A percentile compares a stretch with the other conserved stretches of the same genome.
phyloP scores from a whole-genome alignment of 2,113 vertebrate species.

The Gavia stellata region DNA sequence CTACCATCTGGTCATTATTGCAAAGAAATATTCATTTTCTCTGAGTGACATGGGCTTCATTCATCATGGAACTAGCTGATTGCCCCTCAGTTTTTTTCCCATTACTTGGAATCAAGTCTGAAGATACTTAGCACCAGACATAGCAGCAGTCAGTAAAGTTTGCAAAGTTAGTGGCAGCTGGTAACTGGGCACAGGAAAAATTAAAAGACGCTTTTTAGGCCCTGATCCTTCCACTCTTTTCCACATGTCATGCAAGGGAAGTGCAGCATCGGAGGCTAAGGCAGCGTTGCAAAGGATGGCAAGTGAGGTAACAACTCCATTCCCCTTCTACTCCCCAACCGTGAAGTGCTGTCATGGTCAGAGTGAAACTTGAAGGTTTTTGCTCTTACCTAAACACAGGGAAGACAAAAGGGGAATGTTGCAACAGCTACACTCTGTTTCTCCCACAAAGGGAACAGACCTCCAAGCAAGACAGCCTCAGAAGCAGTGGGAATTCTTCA shows the following conservation, averaged over 20 bases:
- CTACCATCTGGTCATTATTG: conserved; percentile 86
- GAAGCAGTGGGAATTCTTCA: neutral
- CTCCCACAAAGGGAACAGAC: neutral
- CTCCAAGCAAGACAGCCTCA: neutral
- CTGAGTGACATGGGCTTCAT: conserved; percentile 78
- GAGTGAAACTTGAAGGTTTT: neutral
- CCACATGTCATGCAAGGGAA: neutral
- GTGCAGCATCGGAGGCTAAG: neutral
- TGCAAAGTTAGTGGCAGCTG: conserved; percentile 28
- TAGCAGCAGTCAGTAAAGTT: conserved; percentile 31
- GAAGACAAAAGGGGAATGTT: neutral
- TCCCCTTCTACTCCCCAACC: neutral
- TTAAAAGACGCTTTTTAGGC: neutral
- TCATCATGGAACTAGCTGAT: conserved; percentile 75
- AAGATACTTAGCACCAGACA: conserved; percentile 32
- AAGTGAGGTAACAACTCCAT: neutral
- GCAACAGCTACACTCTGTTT: neutral
- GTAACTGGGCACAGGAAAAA: neutral
- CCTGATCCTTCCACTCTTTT: neutral
- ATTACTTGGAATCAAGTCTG: conserved; percentile 64
- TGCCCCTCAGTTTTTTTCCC: conserved; percentile 51
- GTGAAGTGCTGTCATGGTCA: neutral
- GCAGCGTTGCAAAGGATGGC: neutral
- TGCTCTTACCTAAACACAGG: neutral
- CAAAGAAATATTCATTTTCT: conserved; percentile 86